Conservation (phyloP, 1,140 invertebrate genomes). For the Pachypsylla venusta region DNA sequence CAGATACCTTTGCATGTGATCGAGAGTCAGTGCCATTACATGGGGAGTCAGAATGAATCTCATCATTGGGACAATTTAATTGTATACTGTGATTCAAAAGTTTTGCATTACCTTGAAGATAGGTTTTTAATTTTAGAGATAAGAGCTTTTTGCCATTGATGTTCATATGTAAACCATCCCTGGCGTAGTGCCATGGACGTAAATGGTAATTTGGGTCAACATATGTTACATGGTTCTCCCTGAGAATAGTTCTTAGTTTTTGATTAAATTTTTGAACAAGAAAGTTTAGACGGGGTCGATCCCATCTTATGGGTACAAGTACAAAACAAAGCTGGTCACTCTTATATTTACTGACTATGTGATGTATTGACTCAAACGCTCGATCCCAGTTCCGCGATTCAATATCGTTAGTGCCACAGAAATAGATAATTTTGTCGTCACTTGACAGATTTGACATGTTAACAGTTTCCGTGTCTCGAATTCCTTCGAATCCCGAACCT, state of each 20-base stretch:
- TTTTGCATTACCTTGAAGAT: neutral
- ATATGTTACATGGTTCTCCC: neutral
- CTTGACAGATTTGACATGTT: neutral
- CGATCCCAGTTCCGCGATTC: neutral
- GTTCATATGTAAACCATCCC: neutral
- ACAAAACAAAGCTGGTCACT: neutral
- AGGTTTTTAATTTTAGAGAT: neutral
- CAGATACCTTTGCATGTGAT: no score
- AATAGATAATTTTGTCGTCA: neutral
- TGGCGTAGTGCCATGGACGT: neutral
- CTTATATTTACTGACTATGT: neutral
- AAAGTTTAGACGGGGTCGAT: neutral
- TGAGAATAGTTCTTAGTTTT: neutral
- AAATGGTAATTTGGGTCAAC: neutral
- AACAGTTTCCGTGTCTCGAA: neutral
- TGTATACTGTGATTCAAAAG: neutral
- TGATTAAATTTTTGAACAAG: neutral
- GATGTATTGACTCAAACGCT: neutral
- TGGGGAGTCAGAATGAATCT: no score
- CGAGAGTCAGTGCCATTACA: no score
- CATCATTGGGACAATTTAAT: no score
- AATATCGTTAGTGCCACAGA: neutral
- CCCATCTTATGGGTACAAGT: neutral
- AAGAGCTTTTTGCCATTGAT: neutral
- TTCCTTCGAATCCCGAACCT: neutral